phyloP scores from a whole-genome alignment of 2,113 vertebrate genomes.

The Corvus hawaiiensis region DNA sequence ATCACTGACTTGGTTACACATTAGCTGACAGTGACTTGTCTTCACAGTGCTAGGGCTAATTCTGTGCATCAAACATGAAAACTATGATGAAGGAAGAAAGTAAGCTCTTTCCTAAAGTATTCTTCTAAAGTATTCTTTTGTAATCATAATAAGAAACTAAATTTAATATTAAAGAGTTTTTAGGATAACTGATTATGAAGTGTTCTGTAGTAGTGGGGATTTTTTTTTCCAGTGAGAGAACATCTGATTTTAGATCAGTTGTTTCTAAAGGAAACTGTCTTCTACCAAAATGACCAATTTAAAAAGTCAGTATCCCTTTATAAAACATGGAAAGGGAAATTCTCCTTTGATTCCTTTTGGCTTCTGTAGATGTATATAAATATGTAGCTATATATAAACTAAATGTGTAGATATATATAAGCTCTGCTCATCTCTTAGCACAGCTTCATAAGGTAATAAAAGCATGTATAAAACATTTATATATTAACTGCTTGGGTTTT shows the following conservation, averaged over 20 bases:
- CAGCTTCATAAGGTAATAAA: background rate
- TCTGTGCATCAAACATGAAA: background rate
- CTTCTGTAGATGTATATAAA: background rate
- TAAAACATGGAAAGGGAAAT: background rate
- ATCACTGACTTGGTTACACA: accelerated
- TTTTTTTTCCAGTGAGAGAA: background rate
- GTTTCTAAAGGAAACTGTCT: background rate
- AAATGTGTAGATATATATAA: too few species aligned
- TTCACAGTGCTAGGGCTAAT: background rate
- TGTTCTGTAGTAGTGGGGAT: background rate
- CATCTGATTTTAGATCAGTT: background rate
- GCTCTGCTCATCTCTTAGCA: background rate
- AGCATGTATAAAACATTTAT: background rate
- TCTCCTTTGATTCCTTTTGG: background rate
- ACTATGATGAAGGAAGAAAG: background rate
- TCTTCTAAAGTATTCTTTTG: background rate
- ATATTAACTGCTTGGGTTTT: background rate
- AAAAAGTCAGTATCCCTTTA: background rate
- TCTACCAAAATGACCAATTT: background rate
- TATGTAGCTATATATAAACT: too few species aligned
- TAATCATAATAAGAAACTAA: background rate
- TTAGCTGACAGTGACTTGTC: background rate
- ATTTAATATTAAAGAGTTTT: background rate
- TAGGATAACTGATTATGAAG: background rate
- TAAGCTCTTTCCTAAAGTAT: background rate